Conservation (phyloP, 1,140 invertebrate genomes). For the Drosophila burlai region DNA sequence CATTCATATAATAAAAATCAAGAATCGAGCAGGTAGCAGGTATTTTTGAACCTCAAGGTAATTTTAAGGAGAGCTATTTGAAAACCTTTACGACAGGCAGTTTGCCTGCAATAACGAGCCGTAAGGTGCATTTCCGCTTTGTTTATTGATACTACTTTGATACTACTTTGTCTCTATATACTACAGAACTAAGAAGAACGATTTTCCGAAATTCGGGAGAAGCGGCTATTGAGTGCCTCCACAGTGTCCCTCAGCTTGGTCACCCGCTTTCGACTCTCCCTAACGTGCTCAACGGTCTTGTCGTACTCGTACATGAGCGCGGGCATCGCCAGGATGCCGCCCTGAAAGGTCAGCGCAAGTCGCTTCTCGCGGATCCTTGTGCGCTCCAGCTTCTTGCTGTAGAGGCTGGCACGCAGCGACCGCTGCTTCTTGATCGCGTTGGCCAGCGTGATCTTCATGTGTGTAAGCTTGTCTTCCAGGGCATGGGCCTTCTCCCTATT, state of each 20-base stretch:
- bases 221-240: constrained; percentile 21
- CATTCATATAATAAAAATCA: too few relatives aligned
- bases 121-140: neutral
- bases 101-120: too few relatives aligned
- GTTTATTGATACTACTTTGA: neutral
- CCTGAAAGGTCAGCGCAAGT: constrained; percentile 41
- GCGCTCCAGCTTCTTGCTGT: constrained; percentile 33
- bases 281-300: constrained; percentile 36
- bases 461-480: constrained; percentile 11
- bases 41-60: too few relatives aligned
- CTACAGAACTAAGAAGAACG: neutral
- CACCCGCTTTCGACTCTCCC: constrained; percentile 3
- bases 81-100: too few relatives aligned
- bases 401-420: constrained; percentile 9
- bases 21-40: too few relatives aligned
- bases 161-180: neutral
- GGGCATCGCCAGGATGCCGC: constrained; percentile 72
- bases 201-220: neutral
- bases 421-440: neutral
- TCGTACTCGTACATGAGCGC: constrained; percentile 72
- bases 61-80: too few relatives aligned
- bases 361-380: constrained; percentile 26
- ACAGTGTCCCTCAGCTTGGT: constrained; percentile 34
- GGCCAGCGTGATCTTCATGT: rapidly evolving
- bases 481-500: constrained; percentile 56